A percentile compares a stretch with the other conserved stretches of the same genome.
phyloP scores from a whole-genome alignment of 2,797 vertebrate genomes.

The Aplochiton taeniatus region DNA sequence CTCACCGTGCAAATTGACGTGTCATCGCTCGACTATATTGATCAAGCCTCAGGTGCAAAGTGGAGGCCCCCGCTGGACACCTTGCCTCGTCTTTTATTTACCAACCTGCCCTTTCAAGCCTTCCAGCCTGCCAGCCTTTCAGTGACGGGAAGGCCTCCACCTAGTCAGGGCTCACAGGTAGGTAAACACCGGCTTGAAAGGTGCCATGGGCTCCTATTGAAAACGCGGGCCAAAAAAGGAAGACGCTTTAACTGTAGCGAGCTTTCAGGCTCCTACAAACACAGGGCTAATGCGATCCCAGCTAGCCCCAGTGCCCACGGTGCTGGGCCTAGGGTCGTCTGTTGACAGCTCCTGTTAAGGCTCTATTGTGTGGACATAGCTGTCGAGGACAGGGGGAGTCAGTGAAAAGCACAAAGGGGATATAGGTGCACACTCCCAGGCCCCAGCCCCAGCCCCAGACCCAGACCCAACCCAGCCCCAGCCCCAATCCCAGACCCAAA shows the following conservation, averaged over 20 bases:
- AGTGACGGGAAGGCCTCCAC: slow-evolving; percentile 20
- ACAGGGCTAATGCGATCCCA: slow-evolving; percentile 71
- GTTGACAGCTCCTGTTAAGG: slow-evolving; percentile 88
- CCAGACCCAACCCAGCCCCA: not conserved
- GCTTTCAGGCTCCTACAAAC: slow-evolving; percentile 82
- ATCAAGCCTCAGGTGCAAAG: slow-evolving; percentile 80
- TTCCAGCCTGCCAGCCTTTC: slow-evolving; percentile 19
- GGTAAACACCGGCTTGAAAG: slow-evolving; percentile 72
- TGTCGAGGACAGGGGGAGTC: slow-evolving; percentile 64
- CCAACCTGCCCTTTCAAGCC: slow-evolving; percentile 5
- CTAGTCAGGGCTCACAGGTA: slow-evolving; percentile 47
- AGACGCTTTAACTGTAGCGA: slow-evolving; percentile 69
- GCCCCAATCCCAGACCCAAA: slow-evolving; percentile 27
- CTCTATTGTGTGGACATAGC: slow-evolving; percentile 76
- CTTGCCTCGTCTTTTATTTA: slow-evolving; percentile 43
- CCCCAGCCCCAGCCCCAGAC: not conserved
- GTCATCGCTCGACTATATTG: slow-evolving; percentile 78
- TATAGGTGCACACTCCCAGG: slow-evolving; percentile 47
- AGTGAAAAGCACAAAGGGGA: slow-evolving; percentile 75
- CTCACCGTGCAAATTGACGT: slow-evolving; percentile 66
- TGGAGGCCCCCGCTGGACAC: slow-evolving; percentile 60
- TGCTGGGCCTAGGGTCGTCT: slow-evolving; percentile 66
- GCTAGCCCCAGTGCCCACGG: slow-evolving; percentile 56
- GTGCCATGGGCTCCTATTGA: slow-evolving; percentile 60
- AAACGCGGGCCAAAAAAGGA: slow-evolving; percentile 65